Base-by-base conservation (phyloP, 2,797 vertebrate species). In the Spondyliosoma cantharus region DNA sequence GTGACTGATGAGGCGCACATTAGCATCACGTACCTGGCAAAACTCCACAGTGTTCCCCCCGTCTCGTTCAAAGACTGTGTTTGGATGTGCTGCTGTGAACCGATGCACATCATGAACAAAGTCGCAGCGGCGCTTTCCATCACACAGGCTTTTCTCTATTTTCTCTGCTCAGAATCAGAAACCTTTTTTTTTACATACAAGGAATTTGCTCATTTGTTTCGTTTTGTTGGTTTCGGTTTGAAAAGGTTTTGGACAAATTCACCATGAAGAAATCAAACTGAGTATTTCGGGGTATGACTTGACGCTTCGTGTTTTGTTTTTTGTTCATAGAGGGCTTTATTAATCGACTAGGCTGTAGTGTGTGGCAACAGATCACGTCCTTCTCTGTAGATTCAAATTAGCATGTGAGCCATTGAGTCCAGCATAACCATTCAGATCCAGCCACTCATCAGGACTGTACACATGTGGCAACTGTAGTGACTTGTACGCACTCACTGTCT, bases 1-100 rank as follows among this genome's bases (percentile, higher is more conserved):
- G 68, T 64, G 82, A 82, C 83, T 83, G 84, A 81, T 86, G 87
- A 87, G 74, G 70, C 65, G 32, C 79, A 67, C 52, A 59, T 66
- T 71, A 62, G 68, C 62, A 80, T 86, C 83, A 76, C 59, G 48
- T 86, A 90, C 57, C 82, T 81, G 60, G 52, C 29, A 74, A 61
- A 81, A 63, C 70, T 75, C 54, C 37, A 49, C 60, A 22, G 62
- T 13, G 2, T n/a, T 65, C 61, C 46, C 27, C 71, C 65, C 8
- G 0, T 66, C 24, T 80, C 60, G 56, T 53, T 73, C 20, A 60
- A 76, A 79, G 61, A 71, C 77, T 79, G 49, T 69, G 19, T 73
- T 77, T 71, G 74, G 69, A 63, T 87, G 24, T 53, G 71, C 76
- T 63, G 75, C 60, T 66, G 69, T 78, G 74, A 81, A 71, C 43